Evolutionary conservation across 2,797 vertebrate species (phyloP).

Genomic region (Ceryle rudis): DNA sequence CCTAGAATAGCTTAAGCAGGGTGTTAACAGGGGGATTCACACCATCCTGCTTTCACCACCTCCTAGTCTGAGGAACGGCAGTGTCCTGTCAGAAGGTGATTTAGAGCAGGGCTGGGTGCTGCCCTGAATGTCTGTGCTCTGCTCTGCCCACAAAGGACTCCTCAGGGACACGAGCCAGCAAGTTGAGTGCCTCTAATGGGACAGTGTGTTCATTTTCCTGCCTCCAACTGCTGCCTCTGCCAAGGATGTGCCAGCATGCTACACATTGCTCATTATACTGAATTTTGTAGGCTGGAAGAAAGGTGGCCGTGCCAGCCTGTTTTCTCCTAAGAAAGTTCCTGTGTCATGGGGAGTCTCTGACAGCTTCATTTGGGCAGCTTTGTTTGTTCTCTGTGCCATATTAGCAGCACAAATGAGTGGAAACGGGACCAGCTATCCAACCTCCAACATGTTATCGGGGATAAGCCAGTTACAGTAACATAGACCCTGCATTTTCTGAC

Average conservation of each 20-base stretch:
- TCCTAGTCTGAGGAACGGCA: not conserved
- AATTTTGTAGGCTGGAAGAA: slow-evolving; percentile 31
- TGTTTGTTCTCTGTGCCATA: not conserved
- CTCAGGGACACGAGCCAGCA: not conserved
- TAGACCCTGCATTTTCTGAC: not conserved
- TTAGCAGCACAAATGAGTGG: not conserved
- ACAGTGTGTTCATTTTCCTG: slow-evolving; percentile 47
- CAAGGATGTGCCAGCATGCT: not conserved
- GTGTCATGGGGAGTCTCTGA: not conserved
- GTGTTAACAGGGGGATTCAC: not conserved
- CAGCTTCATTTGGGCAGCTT: slow-evolving; percentile 50
- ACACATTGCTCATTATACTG: not conserved
- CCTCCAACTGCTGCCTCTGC: slow-evolving; percentile 3
- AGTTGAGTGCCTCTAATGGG: slow-evolving; percentile 57
- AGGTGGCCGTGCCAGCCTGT: slow-evolving; percentile 25
- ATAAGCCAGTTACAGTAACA: not conserved
- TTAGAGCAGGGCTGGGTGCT: slow-evolving; percentile 3
- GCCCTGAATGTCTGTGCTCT: not conserved
- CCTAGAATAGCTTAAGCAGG: not conserved
- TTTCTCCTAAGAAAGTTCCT: slow-evolving; percentile 51
- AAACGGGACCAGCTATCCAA: not conserved
- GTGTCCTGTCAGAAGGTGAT: slow-evolving; percentile 3
- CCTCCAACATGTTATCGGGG: not conserved
- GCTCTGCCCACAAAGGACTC: slow-evolving; percentile 23
- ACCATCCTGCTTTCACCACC: not conserved